Conservation (phyloP, 2,797 vertebrate species). For the Neosilurus mollespiculum region DNA sequence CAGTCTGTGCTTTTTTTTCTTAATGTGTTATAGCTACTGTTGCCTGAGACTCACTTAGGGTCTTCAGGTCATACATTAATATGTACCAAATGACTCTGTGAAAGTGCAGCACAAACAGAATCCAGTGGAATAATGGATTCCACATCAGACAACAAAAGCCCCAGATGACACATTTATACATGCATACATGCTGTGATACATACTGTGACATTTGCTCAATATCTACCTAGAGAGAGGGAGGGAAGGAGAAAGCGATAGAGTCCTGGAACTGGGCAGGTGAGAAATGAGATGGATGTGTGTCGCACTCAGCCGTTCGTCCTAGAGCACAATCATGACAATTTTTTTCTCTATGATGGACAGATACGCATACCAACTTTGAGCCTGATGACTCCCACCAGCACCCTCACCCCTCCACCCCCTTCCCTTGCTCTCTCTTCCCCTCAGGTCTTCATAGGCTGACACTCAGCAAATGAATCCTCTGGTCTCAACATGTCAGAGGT, state of each 20-base stretch:
- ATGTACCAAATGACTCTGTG: constrained; percentile 39
- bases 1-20: background rate
- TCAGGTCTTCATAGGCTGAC: constrained; percentile 57
- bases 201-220: constrained; percentile 44
- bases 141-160: constrained; percentile 39
- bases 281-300: constrained; percentile 55
- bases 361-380: constrained; percentile 56
- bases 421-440: constrained; percentile 40
- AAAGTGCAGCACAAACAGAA: constrained; percentile 43
- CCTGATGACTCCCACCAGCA: constrained; percentile 29
- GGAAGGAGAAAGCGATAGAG: constrained; percentile 37
- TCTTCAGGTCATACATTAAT: constrained; percentile 31
- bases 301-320: constrained; percentile 51
- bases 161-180: constrained; percentile 41
- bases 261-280: constrained; percentile 50
- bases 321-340: constrained; percentile 50
- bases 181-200: constrained; percentile 38
- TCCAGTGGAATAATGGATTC: constrained; percentile 25
- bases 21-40: background rate
- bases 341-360: constrained; percentile 60
- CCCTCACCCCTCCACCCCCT: background rate
- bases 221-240: constrained; percentile 2
- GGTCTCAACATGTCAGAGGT: constrained; percentile 58
- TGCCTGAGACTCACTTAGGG: constrained; percentile 22
- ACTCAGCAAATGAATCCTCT: constrained; percentile 59